Base-by-base conservation (phyloP, 2,113 vertebrate species). In the Alaudala cheleensis region DNA sequence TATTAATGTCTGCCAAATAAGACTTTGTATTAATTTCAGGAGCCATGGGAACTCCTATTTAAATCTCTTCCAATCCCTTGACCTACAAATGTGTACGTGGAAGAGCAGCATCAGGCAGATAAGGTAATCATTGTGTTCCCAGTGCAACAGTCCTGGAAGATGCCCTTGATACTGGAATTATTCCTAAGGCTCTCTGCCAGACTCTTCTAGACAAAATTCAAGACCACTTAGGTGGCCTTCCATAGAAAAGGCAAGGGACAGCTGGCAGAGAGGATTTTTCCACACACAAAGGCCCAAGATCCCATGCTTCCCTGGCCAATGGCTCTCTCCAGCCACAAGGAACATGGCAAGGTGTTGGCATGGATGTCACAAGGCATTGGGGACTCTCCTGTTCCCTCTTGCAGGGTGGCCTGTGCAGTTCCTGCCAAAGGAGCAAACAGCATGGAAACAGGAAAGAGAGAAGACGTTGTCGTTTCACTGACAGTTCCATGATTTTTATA, bases 1-100 rank as follows among this genome's bases (percentile, higher is more conserved):
- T 67, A 50, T 73, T 57, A 76, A 81, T 81, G 85, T 74, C 82
- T 84, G 45, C 72, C 67, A 82, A 90, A 42, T 62, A 73, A 83
- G 82, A 70, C 39, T 88, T 64, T 34, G 54, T 73, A 83, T 82
- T 93, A 61, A 88, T 94, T 94, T 92, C 82, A 62, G 72, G 71
- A 96, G 88, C 86, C 62, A n/a, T 62, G 79, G 86, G 82, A 92
- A 25, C 91, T 88, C 86, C 78, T 92, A 56, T 88, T 86, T 95
- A 90, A 91, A 78, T 81, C 86, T 54, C 81, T 60, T 39, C 50
- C 57, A 90, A 79, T 79, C 92, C 71, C 66, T 83, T 83, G 72
- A 92, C 83, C 93, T 95, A 72, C 72, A 94, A 60, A 40, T 23
- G 37, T 26, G 25, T 33, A 14, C 0, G 0, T 70, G 53, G 74